Evolutionary conservation across 2,797 vertebrate species (phyloP).

Genomic region (Phrynocephalus guinanensis): DNA sequence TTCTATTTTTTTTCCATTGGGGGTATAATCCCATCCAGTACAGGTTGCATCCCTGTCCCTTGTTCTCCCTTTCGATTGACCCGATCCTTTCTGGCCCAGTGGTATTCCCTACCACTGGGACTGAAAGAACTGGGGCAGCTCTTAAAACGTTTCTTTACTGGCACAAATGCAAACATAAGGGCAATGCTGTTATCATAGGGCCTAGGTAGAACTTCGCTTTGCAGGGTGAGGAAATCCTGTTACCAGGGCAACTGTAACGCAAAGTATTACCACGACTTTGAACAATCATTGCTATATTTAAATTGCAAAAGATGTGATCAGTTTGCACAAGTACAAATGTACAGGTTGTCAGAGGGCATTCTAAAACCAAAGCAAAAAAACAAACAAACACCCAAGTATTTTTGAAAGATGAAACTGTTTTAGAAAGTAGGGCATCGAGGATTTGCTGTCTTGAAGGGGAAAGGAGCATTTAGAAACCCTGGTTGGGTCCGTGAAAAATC

Average conservation of each 20-base stretch:
- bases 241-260: constrained; percentile 30
- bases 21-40: too few species aligned
- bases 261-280: constrained; percentile 1
- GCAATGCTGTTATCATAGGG: not conserved
- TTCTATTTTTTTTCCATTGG: too few species aligned
- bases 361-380: too few species aligned
- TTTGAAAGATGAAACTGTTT: too few species aligned
- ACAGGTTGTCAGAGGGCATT: not conserved
- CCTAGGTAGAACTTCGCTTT: not conserved
- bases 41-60: too few species aligned
- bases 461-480: not conserved
- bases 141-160: not conserved
- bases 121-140: too few species aligned
- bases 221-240: constrained; percentile 17
- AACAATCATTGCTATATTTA: constrained; percentile 20
- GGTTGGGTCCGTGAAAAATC: not conserved
- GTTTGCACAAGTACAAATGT: not conserved
- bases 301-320: constrained; percentile 16
- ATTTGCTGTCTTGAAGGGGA: not conserved
- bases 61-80: too few species aligned
- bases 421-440: not conserved
- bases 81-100: too few species aligned
- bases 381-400: too few species aligned
- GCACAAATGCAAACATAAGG: not conserved
- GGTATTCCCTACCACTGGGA: too few species aligned